Conservation (phyloP, 2,797 vertebrate species). For the Sebastes vulpes region DNA sequence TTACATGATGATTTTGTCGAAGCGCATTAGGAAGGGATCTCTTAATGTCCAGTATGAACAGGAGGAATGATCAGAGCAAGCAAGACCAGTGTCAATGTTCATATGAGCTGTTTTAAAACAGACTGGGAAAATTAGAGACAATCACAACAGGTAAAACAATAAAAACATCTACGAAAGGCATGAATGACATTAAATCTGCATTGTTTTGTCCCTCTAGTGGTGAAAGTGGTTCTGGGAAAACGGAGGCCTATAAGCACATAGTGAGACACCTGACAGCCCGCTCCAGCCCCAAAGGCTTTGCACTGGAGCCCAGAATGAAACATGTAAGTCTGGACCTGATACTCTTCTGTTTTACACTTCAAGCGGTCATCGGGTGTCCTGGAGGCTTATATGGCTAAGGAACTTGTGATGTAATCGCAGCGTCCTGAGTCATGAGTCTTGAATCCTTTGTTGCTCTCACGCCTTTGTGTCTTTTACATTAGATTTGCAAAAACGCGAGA, state of each 20-base stretch:
- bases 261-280: conserved; percentile 91
- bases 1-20: neutral
- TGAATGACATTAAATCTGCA: neutral
- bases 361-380: neutral
- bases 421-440: neutral
- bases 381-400: neutral
- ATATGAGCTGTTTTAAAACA: neutral
- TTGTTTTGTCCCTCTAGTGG: conserved; percentile 83
- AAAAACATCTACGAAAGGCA: neutral
- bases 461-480: neutral
- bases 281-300: conserved; percentile 83
- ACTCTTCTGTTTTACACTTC: neutral
- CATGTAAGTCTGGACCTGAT: conserved; percentile 87
- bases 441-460: neutral
- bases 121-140: neutral
- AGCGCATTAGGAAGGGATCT: neutral
- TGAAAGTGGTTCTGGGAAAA: conserved; percentile 96
- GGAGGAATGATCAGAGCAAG: neutral
- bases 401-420: neutral
- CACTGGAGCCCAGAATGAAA: conserved; percentile 90
- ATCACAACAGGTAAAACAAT: neutral
- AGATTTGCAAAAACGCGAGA: neutral
- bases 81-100: neutral
- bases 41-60: neutral
- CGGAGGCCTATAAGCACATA: conserved; percentile 93